Evolutionary conservation across 2,797 vertebrate genomes (phyloP).

Genomic region (Poeciliopsis infans): DNA sequence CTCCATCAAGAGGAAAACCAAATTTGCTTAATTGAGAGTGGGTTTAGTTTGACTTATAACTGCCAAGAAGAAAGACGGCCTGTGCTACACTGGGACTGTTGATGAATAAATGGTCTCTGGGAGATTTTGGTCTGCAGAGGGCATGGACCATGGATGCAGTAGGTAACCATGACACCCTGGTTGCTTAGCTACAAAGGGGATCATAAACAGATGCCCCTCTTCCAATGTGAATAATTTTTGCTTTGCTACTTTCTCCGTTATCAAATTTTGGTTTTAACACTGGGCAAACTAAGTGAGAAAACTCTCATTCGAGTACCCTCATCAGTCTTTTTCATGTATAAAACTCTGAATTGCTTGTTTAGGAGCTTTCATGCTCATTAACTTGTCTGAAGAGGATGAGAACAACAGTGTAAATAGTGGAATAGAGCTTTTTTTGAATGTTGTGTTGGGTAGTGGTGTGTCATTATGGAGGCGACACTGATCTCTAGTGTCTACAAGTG

Average conservation of each 20-base stretch:
- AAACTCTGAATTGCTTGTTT: conserved; percentile 18
- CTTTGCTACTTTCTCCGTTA: conserved; percentile 4
- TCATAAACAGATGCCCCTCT: conserved; percentile 56
- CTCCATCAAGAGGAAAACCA: conserved; percentile 26
- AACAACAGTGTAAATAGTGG: conserved; percentile 13
- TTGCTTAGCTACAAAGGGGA: conserved; percentile 60
- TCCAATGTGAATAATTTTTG: conserved; percentile 39
- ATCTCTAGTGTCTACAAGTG: conserved; percentile 64
- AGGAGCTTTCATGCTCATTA: conserved; percentile 33
- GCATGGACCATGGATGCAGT: conserved; percentile 39
- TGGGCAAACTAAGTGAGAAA: conserved; percentile 23
- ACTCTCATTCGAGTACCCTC: conserved; percentile 27
- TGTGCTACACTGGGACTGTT: conserved; percentile 14
- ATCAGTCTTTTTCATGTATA: conserved; percentile 10
- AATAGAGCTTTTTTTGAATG: conserved; percentile 25
- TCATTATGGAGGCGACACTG: conserved; percentile 76
- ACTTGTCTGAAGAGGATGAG: conserved; percentile 39
- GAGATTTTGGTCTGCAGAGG: conserved; percentile 28
- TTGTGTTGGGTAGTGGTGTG: conserved; percentile 57
- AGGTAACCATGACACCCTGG: conserved; percentile 66
- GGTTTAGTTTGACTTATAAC: conserved; percentile 27
- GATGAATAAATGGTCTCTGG: conserved; percentile 40
- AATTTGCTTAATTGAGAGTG: conserved; percentile 26
- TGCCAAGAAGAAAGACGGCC: conserved; percentile 29
- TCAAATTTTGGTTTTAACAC: conserved; percentile 6